Base-by-base conservation (phyloP, 2,113 vertebrate species). In the Ornithorhynchus anatinus region DNA sequence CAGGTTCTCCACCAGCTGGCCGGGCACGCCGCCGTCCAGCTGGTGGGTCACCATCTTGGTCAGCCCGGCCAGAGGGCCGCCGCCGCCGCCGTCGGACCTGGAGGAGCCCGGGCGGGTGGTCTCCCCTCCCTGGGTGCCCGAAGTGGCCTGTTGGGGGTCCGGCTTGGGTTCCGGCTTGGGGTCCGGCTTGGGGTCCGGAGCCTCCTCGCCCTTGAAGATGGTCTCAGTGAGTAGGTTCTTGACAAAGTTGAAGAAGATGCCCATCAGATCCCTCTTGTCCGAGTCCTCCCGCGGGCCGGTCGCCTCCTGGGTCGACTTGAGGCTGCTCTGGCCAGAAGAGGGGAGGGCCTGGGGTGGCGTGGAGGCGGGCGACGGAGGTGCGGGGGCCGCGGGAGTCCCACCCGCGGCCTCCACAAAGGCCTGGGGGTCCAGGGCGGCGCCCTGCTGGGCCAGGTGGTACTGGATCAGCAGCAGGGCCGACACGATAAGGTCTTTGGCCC, bases 261-360 rank as follows among this genome's bases (percentile, higher is more conserved):
- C 77, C 67, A 77, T 87, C 4, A 87, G 69, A 57, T 84, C 80
- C 29, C 85, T 87, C 75, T 84, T 87, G 52, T 79, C 83, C n/a
- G 53, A 19, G 33, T 57, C 69, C 43, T 79, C 69, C 54, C 67
- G 69, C 7, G 69, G 53, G 44, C 35, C n/a, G 6, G 15, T 44
- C 15, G 29, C 0, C n/a, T n/a, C n/a, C 5, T 31, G 66, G 44
- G 77, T 15, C 45, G 47, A 22, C 36, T 44, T 71, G 11, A 20
- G 22, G 23, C 14, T 50, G 19, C 56, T 19, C 29, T 68, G 69
- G 8, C 54, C 40, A 1, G 44, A 31, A n/a, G n/a, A n/a, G n/a
- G n/a, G n/a, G n/a, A n/a, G n/a, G 56, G 43, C 7, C 1, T 5
- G 12, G 6, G 54, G 56, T 8, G 22, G 0, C 58, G 53, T 77